Base-by-base conservation (phyloP, 1,140 invertebrate species). In the Ceratosolen fusciceps region DNA sequence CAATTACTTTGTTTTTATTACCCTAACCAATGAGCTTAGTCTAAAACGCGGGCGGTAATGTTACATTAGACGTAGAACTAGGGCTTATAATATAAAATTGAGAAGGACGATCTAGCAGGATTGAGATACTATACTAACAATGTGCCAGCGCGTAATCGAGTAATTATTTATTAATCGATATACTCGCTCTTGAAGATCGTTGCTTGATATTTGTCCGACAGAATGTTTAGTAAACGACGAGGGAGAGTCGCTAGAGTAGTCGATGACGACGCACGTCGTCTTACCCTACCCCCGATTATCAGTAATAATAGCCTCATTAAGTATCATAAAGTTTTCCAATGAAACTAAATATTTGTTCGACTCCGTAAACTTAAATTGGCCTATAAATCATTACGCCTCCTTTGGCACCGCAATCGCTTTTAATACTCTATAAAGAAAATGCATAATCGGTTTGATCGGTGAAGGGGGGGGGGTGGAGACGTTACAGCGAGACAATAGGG, bases 291-390 rank as follows among this genome's bases (percentile, higher is more conserved):
- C 2, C 26, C 19, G 1, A 26, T 8, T 31, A 14, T 34, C 29
- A 31, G 31, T n/a, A 60, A 60, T 10, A 31, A 60, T 60, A 60
- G 12, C 19, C 31, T 39, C 29, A 39, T 67, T 67, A 37, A 67
- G 39, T 37, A 34, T 39, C 34, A 67, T 67, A 29, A 34, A 39
- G 34, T 39, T 67, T 52, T 71, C 26, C 68, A 31, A 71, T 31
- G 24, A 49, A 71, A 29, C 14, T 60, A 19, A n/a, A 54, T 3
- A 19, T 54, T 24, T 68, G 39, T 39, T 24, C 39, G 19, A 54
- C 52, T 19, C 19, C 52, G 5, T 29, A 43, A 75, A 75, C 73
- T 75, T 75, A 65, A 75, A 75, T 75, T 62, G 52, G 26, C 58
- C 52, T 58, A 65, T 75, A 39, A 75, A 75, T 75, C 65, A 75